phyloP scores from a whole-genome alignment of 2,113 vertebrate genomes.

The Uria lomvia region DNA sequence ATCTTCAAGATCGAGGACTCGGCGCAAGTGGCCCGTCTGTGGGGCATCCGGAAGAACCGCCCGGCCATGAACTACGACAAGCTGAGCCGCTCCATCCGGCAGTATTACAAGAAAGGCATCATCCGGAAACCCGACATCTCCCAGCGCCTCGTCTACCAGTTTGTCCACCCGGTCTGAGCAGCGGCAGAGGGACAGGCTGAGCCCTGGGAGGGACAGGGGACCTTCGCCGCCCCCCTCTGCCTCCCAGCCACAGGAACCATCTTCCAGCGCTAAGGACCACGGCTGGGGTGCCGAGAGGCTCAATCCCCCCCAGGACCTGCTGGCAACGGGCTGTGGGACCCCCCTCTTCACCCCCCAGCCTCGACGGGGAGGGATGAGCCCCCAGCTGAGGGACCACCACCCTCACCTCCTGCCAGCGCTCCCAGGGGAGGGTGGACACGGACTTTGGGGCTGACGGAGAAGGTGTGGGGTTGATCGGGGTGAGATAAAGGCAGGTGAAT shows the following conservation, averaged over 20 bases:
- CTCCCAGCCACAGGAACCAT: background rate
- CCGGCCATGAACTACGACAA: constrained; percentile 99
- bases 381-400: background rate
- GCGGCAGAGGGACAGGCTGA: background rate
- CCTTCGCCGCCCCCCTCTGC: background rate
- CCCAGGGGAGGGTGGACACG: background rate
- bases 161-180: constrained; percentile 89
- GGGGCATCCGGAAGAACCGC: constrained; percentile 96
- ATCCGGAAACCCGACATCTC: constrained; percentile 96
- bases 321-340: background rate
- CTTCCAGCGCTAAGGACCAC: background rate
- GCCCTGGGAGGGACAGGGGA: background rate
- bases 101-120: constrained; percentile 99
- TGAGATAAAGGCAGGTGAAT: background rate
- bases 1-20: constrained; percentile 99
- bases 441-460: background rate
- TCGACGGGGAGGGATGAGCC: background rate
- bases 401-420: rapidly evolving
- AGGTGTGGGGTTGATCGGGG: rapidly evolving
- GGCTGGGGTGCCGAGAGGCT: background rate
- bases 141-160: constrained; percentile 98
- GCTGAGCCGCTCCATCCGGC: constrained; percentile 97
- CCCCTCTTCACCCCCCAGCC: too few species aligned
- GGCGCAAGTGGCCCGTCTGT: constrained; percentile 91
- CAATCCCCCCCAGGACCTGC: background rate